Percentiles rank a stretch among this genome's conserved stretches.
Evolutionary conservation across 2,113 vertebrate species (phyloP).

Genomic region (Thamnophis sirtalis): DNA sequence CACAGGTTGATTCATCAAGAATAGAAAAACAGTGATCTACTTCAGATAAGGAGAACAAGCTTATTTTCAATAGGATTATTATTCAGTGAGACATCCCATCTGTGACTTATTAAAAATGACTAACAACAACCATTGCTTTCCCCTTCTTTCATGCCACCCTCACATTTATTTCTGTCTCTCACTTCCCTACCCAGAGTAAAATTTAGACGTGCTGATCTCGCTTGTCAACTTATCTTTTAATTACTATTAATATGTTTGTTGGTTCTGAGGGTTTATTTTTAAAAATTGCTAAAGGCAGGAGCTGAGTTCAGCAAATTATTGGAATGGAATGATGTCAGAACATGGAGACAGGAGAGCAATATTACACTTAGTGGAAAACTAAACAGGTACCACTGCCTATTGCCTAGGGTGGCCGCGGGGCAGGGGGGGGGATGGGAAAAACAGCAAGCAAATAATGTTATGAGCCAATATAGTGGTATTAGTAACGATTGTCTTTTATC

Average conservation of each 20-base stretch:
- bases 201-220: conserved; percentile 51
- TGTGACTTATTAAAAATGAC: not conserved
- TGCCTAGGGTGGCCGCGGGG: too few species aligned
- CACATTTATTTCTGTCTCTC: not conserved
- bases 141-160: not conserved
- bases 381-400: conserved; percentile 57
- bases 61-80: not conserved
- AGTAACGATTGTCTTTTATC: not conserved
- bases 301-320: conserved; percentile 63
- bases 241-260: conserved; percentile 66
- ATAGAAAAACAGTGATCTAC: not conserved
- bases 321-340: conserved; percentile 22
- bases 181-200: not conserved
- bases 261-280: conserved; percentile 33
- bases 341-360: conserved; percentile 57
- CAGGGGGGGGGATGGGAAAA: conserved; percentile 35
- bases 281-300: conserved; percentile 21
- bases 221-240: conserved; percentile 56
- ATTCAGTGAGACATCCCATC: not conserved
- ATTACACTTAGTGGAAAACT: conserved; percentile 59
- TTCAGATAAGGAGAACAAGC: not conserved
- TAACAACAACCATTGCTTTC: not conserved
- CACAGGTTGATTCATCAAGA: not conserved
- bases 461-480: conserved; percentile 47
- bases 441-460: conserved; percentile 21